Conservation (phyloP, 2,797 vertebrate genomes). For the Potorous gilbertii region DNA sequence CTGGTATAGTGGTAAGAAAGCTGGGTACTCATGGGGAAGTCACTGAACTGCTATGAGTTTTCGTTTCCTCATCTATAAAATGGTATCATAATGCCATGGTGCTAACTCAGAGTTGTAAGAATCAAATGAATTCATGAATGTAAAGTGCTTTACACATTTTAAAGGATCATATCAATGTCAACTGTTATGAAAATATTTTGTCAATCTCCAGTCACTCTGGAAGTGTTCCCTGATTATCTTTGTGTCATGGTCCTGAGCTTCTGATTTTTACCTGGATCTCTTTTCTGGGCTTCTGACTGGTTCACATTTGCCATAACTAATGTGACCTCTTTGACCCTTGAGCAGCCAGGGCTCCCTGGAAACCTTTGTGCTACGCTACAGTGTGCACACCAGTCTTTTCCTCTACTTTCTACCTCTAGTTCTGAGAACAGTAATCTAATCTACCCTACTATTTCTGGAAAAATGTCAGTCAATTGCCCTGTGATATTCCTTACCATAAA, state of each 20-base stretch:
- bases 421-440: neutral
- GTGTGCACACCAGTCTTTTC: neutral
- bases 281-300: neutral
- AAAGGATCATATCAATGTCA: too few species aligned
- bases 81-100: neutral
- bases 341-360: neutral
- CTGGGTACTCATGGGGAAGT: neutral
- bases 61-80: neutral
- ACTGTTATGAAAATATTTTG: neutral
- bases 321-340: neutral
- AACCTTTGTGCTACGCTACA: neutral
- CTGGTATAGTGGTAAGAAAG: neutral
- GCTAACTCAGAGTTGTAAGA: neutral
- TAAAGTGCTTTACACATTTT: too few species aligned
- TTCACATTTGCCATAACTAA: neutral
- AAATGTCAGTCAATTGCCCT: too few species aligned
- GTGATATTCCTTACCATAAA: neutral
- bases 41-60: too few species aligned
- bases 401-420: neutral
- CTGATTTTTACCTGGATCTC: too few species aligned
- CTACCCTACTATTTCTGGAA: neutral
- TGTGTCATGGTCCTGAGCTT: neutral
- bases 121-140: neutral
- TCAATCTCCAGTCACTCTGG: neutral
- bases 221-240: neutral